Base-by-base conservation (phyloP, 2,797 vertebrate species). In the Gephyroberyx darwinii region DNA sequence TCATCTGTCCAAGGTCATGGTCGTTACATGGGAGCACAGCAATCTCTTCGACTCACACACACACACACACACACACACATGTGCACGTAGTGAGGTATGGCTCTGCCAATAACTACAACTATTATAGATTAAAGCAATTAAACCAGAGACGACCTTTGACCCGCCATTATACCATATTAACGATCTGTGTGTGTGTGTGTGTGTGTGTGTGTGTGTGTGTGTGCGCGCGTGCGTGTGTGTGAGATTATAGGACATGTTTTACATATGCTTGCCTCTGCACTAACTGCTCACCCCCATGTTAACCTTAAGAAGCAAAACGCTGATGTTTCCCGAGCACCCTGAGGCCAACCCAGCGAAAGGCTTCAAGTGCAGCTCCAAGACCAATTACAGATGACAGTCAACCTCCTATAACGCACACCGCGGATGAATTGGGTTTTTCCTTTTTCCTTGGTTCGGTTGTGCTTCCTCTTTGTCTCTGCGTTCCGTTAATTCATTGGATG, bases 61-160 rank as follows among this genome's bases (percentile, higher is more conserved):
- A 17, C 72, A 50, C 78, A 64, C 72, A 30, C 77, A 47, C 70
- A 31, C 55, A 37, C 53, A 55, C 55, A 19, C 31, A 37, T 33
- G 30, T 26, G 35, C 31, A 8, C 80, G 39, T 22, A 30, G 58
- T 90, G 86, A 91, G 85, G 85, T 92, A 93, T 83, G 76, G 81
- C 74, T 90, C 81, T 90, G 88, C 89, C 91, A 81, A 92, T 90
- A 90, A 85, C 86, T 85, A 90, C 89, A 84, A 83, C 85, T 86
- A 79, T 92, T 92, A 92, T 89, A 81, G 90, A 91, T 93, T 90
- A 85, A 89, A 90, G 87, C 90, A 90, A 93, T 93, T 92, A 92
- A 91, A 92, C 80, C 78, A 82, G 83, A 84, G 69, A 63, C 61
- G 82, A 91, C 90, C 92, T 92, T 88, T 91, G 85, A 89, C 92